phyloP scores from a whole-genome alignment of 2,797 vertebrate species.

The Nannoperca obscura region DNA sequence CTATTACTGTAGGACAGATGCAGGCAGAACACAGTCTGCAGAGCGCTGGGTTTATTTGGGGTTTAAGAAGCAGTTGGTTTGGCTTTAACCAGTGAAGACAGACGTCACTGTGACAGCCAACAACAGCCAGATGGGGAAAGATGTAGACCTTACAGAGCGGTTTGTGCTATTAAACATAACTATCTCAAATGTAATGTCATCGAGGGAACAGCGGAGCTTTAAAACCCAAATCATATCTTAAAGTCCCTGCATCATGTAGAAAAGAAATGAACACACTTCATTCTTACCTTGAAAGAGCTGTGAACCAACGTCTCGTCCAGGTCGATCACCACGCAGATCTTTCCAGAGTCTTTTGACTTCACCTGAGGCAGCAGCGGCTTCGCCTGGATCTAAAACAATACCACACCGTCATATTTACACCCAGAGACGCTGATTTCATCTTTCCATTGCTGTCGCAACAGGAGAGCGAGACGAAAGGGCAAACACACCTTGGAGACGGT shows the following conservation, averaged over 20 bases:
- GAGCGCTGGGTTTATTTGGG: constrained; percentile 39
- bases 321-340: constrained; percentile 95
- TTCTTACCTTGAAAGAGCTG: constrained; percentile 93
- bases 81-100: constrained; percentile 41
- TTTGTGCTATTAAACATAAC: constrained; percentile 21
- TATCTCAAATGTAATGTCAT: constrained; percentile 26
- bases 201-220: constrained; percentile 13
- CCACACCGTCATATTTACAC: neutral
- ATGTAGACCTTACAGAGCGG: neutral
- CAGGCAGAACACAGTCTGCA: constrained; percentile 29
- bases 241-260: neutral
- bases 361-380: constrained; percentile 92
- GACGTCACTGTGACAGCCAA: constrained; percentile 48
- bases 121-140: constrained; percentile 43
- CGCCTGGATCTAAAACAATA: constrained; percentile 81
- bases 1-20: constrained; percentile 8
- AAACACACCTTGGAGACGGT: constrained; percentile 90
- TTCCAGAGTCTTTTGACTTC: constrained; percentile 92
- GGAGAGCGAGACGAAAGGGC: neutral
- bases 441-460: neutral
- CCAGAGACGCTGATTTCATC: neutral
- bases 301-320: constrained; percentile 95
- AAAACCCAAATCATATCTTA: neutral
- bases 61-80: constrained; percentile 45
- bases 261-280: neutral